A percentile compares a stretch with the other conserved stretches of the same genome.
Conservation (phyloP, 92 coral and sea anemone species). For the Porites divaricata region DNA sequence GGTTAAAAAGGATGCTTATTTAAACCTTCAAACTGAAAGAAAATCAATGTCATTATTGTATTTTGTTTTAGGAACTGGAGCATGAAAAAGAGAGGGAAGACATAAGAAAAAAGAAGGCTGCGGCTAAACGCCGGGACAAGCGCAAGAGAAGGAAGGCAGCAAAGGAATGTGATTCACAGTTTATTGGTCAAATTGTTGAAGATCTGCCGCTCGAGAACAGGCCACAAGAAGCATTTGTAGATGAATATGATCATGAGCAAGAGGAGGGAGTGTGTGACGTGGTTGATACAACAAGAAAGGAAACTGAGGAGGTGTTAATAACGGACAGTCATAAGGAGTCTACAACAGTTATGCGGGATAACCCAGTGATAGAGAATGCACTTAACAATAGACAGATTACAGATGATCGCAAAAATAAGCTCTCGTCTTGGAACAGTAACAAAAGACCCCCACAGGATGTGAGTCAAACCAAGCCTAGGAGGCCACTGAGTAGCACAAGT, state of each 20-base stretch:
- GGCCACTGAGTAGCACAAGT: slow-evolving; percentile 39
- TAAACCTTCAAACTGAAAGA: too few relatives aligned
- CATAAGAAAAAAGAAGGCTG: slow-evolving; percentile 94
- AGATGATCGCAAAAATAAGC: slow-evolving; percentile 12
- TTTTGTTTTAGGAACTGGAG: slow-evolving; percentile 83
- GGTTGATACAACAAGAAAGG: slow-evolving; percentile 55
- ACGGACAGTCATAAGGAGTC: slow-evolving; percentile 5
- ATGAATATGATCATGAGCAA: slow-evolving; percentile 67
- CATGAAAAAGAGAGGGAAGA: slow-evolving; percentile 94
- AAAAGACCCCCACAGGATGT: slow-evolving; percentile 17
- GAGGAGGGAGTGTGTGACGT: slow-evolving; percentile 68
- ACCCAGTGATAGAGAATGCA: not conserved
- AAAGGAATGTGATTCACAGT: slow-evolving; percentile 71
- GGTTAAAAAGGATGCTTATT: too few relatives aligned
- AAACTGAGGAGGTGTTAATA: not conserved
- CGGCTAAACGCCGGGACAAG: slow-evolving; percentile 96
- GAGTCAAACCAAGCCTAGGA: slow-evolving; percentile 10
- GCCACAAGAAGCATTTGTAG: slow-evolving; percentile 76
- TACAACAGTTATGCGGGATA: not conserved
- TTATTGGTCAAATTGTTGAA: slow-evolving; percentile 61
- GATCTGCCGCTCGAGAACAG: slow-evolving; percentile 93
- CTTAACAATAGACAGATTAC: slow-evolving; percentile 3
- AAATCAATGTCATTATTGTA: too few relatives aligned
- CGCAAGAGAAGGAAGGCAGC: slow-evolving; percentile 92
- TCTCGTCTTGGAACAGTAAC: not conserved